Evolutionary conservation across 2,113 vertebrate genomes (phyloP).

Genomic region (Rhabdornis inornatus): DNA sequence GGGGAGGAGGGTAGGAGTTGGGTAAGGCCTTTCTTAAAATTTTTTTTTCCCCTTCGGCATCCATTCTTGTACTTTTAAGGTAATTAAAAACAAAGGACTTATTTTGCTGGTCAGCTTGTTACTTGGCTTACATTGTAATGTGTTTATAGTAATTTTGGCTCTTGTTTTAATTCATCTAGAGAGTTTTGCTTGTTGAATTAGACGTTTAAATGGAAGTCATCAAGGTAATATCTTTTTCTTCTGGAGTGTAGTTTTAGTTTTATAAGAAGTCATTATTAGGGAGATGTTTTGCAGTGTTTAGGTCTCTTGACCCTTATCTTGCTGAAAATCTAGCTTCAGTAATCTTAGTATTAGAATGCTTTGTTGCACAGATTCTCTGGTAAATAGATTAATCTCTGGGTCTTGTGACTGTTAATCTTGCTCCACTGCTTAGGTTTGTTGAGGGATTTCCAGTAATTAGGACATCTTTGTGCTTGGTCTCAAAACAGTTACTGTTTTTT

Average conservation of each 20-base stretch:
- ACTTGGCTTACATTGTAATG: neutral
- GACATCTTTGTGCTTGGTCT: constrained; percentile 33
- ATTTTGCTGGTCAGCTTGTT: neutral
- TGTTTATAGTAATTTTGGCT: neutral
- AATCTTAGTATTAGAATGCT: constrained; percentile 51
- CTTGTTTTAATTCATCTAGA: neutral
- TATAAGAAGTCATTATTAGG: constrained; percentile 16
- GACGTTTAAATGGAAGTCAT: neutral
- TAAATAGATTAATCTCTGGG: constrained; percentile 59
- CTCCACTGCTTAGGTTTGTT: constrained; percentile 39
- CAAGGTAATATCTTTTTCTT: neutral
- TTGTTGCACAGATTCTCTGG: constrained; percentile 35
- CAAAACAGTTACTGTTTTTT: constrained; percentile 40
- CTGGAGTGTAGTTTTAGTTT: neutral
- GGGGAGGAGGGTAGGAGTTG: fast-evolving
- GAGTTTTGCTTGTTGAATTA: neutral
- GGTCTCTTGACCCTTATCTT: constrained; percentile 16
- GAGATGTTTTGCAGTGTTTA: neutral
- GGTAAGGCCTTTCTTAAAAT: neutral
- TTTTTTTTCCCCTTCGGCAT: neutral
- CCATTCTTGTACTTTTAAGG: neutral
- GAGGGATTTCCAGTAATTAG: constrained; percentile 65
- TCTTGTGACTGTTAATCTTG: constrained; percentile 66
- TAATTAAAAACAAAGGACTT: neutral
- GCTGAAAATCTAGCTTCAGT: constrained; percentile 30